These are phyloP conservation scores for Saccopteryx leptura DNA, from an alignment of 2,113 vertebrate genomes.

Conservation along the genomic window DNA sequence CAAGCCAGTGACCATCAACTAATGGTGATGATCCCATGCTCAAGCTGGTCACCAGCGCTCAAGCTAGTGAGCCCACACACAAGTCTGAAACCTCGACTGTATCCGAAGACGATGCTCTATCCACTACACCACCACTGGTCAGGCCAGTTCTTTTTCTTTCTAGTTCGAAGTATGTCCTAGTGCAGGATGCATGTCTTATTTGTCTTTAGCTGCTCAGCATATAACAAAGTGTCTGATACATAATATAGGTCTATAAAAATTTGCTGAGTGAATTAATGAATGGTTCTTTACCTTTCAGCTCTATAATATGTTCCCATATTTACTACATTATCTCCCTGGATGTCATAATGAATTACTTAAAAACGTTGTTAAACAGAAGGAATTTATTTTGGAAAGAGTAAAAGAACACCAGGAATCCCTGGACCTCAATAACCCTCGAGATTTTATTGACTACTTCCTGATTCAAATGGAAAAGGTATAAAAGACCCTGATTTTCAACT, in stretches of 20 bases:
- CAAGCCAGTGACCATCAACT: no score
- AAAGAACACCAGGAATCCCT: slow-evolving; percentile 88
- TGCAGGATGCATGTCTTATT: neutral
- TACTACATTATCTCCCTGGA: slow-evolving; percentile 89
- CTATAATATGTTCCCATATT: slow-evolving; percentile 89
- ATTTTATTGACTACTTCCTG: slow-evolving; percentile 92
- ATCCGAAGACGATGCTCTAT: no score
- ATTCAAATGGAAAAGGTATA: slow-evolving; percentile 89
- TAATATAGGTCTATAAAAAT: neutral
- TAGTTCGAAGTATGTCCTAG: neutral
- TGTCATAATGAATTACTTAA: slow-evolving; percentile 81
- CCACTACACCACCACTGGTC: no score
- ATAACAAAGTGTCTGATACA: neutral
- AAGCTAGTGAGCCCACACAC: no score
- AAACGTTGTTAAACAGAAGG: slow-evolving; percentile 54
- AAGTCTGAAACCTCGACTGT: no score
- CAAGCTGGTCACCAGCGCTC: no score
- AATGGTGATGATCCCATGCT: no score
- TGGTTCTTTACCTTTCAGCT: slow-evolving; percentile 83
- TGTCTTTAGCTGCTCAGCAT: neutral
- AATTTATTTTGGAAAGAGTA: slow-evolving; percentile 85
- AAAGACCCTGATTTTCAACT: slow-evolving; percentile 67
- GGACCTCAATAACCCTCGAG: slow-evolving; percentile 85
- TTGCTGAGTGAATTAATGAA: neutral
- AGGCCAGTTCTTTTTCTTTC: neutral